Percentiles rank a stretch among this genome's conserved stretches.
These are phyloP conservation scores for Hyles lineata DNA, from an alignment of 2,888 invertebrate species.

Conservation along the genomic window DNA sequence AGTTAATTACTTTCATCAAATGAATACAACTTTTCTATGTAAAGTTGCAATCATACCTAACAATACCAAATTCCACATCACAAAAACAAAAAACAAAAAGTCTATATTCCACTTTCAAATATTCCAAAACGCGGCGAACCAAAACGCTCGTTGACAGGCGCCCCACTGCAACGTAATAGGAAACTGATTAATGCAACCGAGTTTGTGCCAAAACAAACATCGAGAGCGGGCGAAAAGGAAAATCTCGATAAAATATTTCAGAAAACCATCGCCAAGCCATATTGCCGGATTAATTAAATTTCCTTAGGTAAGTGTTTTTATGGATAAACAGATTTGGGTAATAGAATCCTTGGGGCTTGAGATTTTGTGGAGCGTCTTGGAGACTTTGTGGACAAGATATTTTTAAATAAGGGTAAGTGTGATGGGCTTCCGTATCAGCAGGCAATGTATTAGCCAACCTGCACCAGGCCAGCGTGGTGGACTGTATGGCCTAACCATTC, in stretches of 20 bases:
- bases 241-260: constrained; percentile 11
- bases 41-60: too few relatives aligned
- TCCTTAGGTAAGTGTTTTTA: background rate
- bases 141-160: background rate
- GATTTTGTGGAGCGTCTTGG: background rate
- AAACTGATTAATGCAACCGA: constrained; percentile 22
- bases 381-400: background rate
- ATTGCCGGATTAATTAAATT: constrained; percentile 18
- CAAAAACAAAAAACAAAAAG: too few relatives aligned
- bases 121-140: background rate
- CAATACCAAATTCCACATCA: too few relatives aligned
- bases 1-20: too few relatives aligned
- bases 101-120: too few relatives aligned
- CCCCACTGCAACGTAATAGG: constrained; percentile 5
- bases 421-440: too few relatives aligned
- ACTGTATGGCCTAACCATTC: too few relatives aligned
- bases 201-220: constrained; percentile 29
- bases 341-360: background rate
- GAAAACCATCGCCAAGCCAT: background rate
- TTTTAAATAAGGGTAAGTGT: too few relatives aligned
- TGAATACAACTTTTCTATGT: too few relatives aligned
- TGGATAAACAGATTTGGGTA: background rate
- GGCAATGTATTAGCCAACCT: too few relatives aligned
- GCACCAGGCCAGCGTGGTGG: too few relatives aligned
- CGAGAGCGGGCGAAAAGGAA: background rate